These are phyloP conservation scores for Equus przewalskii DNA, from an alignment of 2,113 vertebrate species.

Conservation along the genomic window DNA sequence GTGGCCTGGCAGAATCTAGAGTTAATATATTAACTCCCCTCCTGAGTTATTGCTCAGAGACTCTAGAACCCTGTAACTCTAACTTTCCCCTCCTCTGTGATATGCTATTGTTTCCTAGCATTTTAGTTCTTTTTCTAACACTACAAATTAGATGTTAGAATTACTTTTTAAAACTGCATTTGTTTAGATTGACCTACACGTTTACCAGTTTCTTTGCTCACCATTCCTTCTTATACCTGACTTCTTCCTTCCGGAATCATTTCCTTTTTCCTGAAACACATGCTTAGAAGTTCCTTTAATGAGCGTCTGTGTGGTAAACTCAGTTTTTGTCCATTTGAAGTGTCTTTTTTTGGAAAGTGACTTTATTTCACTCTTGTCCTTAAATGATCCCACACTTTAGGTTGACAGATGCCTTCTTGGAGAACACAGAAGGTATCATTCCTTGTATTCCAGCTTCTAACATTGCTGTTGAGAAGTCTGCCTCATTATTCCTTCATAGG, in stretches of 20 bases:
- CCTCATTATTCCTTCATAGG: not conserved
- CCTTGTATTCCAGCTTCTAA: not conserved
- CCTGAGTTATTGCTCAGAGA: not conserved
- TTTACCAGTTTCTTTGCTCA: not conserved
- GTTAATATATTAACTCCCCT: not conserved
- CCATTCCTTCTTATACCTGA: not conserved
- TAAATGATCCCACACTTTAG: not conserved
- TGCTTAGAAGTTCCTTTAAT: not conserved
- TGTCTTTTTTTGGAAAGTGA: not conserved
- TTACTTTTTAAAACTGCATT: not conserved
- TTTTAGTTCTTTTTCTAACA: not conserved
- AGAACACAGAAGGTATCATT: not conserved
- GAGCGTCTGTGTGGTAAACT: not conserved
- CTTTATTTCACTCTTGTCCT: not conserved
- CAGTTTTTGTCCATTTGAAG: not conserved
- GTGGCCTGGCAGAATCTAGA: not conserved
- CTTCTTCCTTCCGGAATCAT: not conserved
- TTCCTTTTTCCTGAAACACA: not conserved
- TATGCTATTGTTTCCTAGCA: not conserved
- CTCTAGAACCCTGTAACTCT: not conserved
- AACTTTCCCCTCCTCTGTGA: not conserved
- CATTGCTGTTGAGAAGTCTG: not conserved
- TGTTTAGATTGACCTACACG: not conserved
- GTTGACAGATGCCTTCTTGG: not conserved
- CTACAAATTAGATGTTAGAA: not conserved